Evolutionary conservation across 2,797 vertebrate genomes (phyloP).

Genomic region (Molossus molossus): DNA sequence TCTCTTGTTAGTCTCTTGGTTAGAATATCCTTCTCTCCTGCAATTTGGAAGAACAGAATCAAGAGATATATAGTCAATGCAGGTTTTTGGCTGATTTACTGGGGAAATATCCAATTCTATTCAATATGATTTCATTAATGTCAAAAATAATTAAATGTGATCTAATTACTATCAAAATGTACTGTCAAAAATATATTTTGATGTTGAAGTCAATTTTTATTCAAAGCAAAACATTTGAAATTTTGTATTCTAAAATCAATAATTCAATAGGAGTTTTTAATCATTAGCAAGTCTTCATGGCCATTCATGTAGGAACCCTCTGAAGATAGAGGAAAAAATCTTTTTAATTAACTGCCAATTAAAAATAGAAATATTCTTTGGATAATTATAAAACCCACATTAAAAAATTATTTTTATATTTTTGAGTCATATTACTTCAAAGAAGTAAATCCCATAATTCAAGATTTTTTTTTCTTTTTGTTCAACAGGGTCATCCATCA

Average conservation of each 20-base stretch:
- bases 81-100: background rate
- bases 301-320: background rate
- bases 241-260: background rate
- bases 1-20: background rate
- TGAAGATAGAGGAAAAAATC: background rate
- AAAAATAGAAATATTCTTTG: slow-evolving; percentile 35
- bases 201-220: slow-evolving; percentile 14
- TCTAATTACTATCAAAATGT: background rate
- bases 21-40: background rate
- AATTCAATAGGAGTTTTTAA: slow-evolving; percentile 14
- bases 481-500: slow-evolving; percentile 94
- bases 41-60: background rate
- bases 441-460: background rate
- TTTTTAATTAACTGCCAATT: background rate
- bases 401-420: background rate
- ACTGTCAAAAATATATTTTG: slow-evolving; percentile 16
- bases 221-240: slow-evolving; percentile 44
- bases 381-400: slow-evolving; percentile 1
- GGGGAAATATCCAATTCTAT: background rate
- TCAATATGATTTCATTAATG: background rate
- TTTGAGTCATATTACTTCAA: slow-evolving; percentile 7
- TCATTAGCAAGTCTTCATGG: slow-evolving; percentile 3
- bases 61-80: background rate
- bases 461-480: slow-evolving; percentile 68
- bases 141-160: background rate